Evolutionary conservation across 2,888 invertebrate species (phyloP), one percentile per base, ranked within the genome.

Genomic region (Nematopogon swammerdamellus): DNA sequence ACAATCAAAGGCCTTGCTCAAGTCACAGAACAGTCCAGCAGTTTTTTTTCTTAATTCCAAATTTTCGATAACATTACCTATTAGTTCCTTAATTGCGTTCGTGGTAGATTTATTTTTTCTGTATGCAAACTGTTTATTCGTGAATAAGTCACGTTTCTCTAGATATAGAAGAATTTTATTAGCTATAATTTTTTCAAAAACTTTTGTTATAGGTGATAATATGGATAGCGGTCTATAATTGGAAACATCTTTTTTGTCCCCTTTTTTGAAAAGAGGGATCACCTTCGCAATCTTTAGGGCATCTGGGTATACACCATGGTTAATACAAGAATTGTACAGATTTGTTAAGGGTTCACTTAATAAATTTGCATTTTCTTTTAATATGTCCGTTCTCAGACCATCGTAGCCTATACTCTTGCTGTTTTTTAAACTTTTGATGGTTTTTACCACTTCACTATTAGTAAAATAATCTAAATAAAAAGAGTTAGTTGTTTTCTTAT

Each of bases 111-210:
- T 36, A 14, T 36, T 36, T 14, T 36, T 36, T 14, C 36, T 36
- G 14, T 36, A 36, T 36, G 36, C 8, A 14, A 14, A 36, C n/a
- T 36, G 36, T 14, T 14, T 36, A 14, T 36, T 14, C n/a, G 36
- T 36, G 8, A 36, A 36, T 14, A 36, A 3, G 3, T 14, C n/a
- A 36, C n/a, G 8, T 36, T 36, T 36, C 36, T 36, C 36, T 14
- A 36, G 14, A 14, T 36, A 36, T 14, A 3, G 8, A 36, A 36
- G n/a, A 4, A 30, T 11, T 30, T 47, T 43, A 14, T 43, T 43
- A 25, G 19, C 44, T 17, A 48, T 50, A 16, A 20, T 49, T 53
- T 59, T 58, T 62, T 58, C 51, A 52, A 43, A 19, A 49, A 50
- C 49, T 51, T 47, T 48, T 19, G 44, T 52, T 30, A 43, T 29